phyloP scores from a whole-genome alignment of 1,140 invertebrate genomes.

The Drosophila prosaltans region DNA sequence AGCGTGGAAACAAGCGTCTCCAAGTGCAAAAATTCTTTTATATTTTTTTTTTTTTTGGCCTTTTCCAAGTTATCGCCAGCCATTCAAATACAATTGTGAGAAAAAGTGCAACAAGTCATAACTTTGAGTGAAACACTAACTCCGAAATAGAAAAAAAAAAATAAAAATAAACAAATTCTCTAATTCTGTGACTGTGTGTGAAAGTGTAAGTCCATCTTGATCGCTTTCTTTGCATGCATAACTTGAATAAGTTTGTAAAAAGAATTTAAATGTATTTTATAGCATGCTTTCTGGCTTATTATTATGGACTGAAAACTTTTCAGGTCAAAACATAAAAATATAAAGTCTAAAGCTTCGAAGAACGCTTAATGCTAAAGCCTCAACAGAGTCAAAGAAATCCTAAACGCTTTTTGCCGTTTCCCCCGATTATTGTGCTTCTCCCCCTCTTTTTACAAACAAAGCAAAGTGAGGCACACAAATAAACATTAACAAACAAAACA shows the following conservation, averaged over 20 bases:
- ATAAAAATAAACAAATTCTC: constrained; percentile 8
- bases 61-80: neutral
- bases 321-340: neutral
- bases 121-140: constrained; percentile 41
- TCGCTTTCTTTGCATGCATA: neutral
- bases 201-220: neutral
- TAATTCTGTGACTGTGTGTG: neutral
- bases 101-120: constrained; percentile 60
- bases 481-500: constrained; percentile 42
- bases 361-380: constrained; percentile 39
- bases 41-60: neutral
- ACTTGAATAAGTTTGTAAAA: neutral
- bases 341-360: neutral
- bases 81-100: constrained; percentile 17
- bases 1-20: neutral
- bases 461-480: constrained; percentile 18
- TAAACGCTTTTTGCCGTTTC: constrained; percentile 1
- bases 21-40: neutral
- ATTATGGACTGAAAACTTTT: neutral
- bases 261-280: neutral
- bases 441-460: constrained; percentile 6
- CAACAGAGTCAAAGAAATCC: constrained; percentile 41
- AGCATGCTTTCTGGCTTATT: constrained; percentile 16
- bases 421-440: neutral
- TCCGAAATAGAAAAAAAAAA: constrained; percentile 18